A percentile compares a stretch with the other conserved stretches of the same genome.
These are phyloP conservation scores for Laticauda colubrina DNA, from an alignment of 2,113 vertebrate species.

Conservation along the genomic window DNA sequence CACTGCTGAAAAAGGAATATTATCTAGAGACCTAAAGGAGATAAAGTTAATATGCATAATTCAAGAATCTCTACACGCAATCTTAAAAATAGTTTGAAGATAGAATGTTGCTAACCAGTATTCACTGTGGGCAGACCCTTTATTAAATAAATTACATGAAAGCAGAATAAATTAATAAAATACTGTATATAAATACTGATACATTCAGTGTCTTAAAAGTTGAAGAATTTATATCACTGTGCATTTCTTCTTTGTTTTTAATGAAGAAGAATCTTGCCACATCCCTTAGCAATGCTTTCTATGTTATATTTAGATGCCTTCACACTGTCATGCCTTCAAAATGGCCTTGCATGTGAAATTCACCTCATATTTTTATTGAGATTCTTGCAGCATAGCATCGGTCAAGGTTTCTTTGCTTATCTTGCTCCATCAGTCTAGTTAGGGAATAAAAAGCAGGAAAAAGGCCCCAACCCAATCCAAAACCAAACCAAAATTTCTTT, in stretches of 20 bases:
- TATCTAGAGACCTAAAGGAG: not conserved
- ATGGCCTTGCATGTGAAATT: constrained; percentile 22
- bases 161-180: not conserved
- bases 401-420: constrained; percentile 13
- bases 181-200: not conserved
- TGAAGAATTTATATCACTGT: not conserved
- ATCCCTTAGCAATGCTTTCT: constrained; percentile 15
- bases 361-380: constrained; percentile 39
- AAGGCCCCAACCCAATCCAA: not conserved
- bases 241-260: not conserved
- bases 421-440: constrained; percentile 51
- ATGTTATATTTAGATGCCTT: not conserved
- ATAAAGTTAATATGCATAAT: not conserved
- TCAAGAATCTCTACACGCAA: not conserved
- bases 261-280: not conserved
- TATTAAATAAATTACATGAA: not conserved
- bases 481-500: not conserved
- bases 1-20: not conserved
- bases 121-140: not conserved
- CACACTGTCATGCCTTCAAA: not conserved
- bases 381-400: constrained; percentile 28
- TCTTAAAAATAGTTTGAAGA: not conserved
- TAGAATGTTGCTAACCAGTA: not conserved
- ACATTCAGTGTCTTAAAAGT: not conserved
- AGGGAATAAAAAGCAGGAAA: constrained; percentile 42